These are phyloP conservation scores for Contarinia nasturtii DNA, from an alignment of 1,140 invertebrate genomes.

Conservation along the genomic window DNA sequence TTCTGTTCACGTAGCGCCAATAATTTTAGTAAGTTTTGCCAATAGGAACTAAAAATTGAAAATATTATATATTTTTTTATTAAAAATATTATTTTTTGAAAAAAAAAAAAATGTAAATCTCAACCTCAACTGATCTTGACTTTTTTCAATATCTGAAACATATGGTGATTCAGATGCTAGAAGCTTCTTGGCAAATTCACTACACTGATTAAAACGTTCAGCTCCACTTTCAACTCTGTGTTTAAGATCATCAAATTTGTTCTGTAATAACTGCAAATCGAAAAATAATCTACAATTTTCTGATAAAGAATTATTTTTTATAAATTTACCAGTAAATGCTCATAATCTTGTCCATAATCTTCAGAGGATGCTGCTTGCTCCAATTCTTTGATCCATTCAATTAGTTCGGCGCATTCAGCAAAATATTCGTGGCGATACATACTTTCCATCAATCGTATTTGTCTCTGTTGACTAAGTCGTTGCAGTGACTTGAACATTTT, in stretches of 20 bases:
- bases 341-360: constrained; percentile 94
- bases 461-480: constrained; percentile 55
- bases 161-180: constrained; percentile 77
- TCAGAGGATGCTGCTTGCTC: constrained; percentile 76
- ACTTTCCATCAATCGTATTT: constrained; percentile 74
- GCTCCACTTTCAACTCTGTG: constrained; percentile 77
- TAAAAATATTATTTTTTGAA: not conserved
- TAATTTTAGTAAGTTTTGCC: constrained; percentile 72
- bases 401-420: constrained; percentile 73
- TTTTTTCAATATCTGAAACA: constrained; percentile 65
- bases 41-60: constrained; percentile 29
- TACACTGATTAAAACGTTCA: constrained; percentile 83
- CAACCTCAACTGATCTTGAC: constrained; percentile 73
- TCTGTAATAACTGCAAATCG: constrained; percentile 48
- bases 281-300: constrained; percentile 2
- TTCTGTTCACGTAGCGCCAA: constrained; percentile 71
- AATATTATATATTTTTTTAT: not conserved
- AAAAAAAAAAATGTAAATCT: constrained; percentile 1
- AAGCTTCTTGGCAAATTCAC: constrained; percentile 77
- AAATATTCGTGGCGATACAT: constrained; percentile 87
- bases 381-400: constrained; percentile 89
- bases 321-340: constrained; percentile 65
- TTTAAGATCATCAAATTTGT: constrained; percentile 92
- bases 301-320: constrained; percentile 2
- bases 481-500: constrained; percentile 67